Evolutionary conservation across 2,113 vertebrate genomes (phyloP).

Genomic region (Pelecanus crispus): DNA sequence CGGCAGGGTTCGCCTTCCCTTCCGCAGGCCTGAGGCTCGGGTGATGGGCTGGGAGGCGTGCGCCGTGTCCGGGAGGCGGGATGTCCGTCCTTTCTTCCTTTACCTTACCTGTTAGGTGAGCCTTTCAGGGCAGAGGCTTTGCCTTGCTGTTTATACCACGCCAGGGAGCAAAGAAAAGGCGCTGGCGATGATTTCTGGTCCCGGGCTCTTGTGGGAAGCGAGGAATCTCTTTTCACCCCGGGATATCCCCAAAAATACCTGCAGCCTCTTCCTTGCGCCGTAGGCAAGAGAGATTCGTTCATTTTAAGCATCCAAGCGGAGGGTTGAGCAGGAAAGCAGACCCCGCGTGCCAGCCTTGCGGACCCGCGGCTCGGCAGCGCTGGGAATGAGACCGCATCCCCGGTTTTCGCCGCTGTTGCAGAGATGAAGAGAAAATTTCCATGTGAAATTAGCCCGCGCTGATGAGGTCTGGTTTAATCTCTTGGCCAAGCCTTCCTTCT

Average conservation of each 20-base stretch:
- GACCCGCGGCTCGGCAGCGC: accelerated
- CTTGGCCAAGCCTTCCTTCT: background rate
- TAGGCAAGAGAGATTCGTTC: background rate
- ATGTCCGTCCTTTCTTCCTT: background rate
- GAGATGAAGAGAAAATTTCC: background rate
- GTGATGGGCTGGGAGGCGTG: background rate
- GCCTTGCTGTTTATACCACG: background rate
- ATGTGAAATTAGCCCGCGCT: background rate
- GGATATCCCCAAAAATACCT: background rate
- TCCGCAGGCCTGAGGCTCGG: background rate
- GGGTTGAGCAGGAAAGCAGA: background rate
- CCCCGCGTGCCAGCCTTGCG: background rate
- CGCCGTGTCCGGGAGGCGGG: accelerated
- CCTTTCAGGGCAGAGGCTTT: background rate
- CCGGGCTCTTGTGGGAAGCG: background rate
- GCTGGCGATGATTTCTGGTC: background rate
- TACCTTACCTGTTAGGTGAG: background rate
- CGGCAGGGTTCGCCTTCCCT: background rate
- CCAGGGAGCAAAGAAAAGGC: background rate
- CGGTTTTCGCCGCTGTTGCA: accelerated
- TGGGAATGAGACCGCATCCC: accelerated
- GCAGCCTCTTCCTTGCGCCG: background rate
- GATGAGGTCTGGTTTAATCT: background rate
- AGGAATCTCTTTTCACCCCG: background rate
- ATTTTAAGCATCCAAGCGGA: background rate